phyloP scores from a whole-genome alignment of 2,113 vertebrate species.

The Nycticebus coucang region DNA sequence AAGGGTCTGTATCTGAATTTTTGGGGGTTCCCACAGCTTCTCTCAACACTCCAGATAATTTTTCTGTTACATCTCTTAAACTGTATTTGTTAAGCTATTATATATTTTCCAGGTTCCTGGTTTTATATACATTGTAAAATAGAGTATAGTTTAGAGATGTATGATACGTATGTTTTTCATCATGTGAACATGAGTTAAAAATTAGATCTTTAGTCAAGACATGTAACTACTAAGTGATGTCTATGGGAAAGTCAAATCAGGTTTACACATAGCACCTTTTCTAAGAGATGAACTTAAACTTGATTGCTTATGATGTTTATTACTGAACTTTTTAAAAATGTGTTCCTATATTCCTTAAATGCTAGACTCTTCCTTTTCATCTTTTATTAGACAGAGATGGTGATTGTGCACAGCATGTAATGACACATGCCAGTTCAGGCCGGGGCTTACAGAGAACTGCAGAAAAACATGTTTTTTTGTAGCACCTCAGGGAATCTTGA shows the following conservation, averaged over 20 bases:
- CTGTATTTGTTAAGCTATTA: not conserved
- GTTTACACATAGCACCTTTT: not conserved
- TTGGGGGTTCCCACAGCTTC: not conserved
- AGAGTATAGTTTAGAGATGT: not conserved
- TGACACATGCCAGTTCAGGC: not conserved
- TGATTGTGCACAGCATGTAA: not conserved
- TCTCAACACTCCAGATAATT: not conserved
- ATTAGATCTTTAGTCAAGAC: slow-evolving; percentile 21
- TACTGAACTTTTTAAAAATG: not conserved
- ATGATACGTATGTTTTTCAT: slow-evolving; percentile 37
- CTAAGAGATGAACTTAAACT: slow-evolving; percentile 42
- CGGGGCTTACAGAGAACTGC: not conserved
- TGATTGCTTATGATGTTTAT: not conserved
- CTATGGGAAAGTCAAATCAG: not conserved
- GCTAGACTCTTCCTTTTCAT: not conserved
- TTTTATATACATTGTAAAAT: slow-evolving; percentile 35
- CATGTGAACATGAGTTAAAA: slow-evolving; percentile 58
- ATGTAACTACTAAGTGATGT: slow-evolving; percentile 29
- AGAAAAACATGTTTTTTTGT: not conserved
- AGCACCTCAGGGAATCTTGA: not conserved
- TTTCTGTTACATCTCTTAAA: slow-evolving; percentile 28
- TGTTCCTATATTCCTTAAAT: not conserved
- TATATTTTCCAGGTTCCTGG: not conserved
- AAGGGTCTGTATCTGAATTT: not conserved
- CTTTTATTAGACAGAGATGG: slow-evolving; percentile 30